Base-by-base conservation (phyloP, 2,888 invertebrate species). In the Andrena bucephala region DNA sequence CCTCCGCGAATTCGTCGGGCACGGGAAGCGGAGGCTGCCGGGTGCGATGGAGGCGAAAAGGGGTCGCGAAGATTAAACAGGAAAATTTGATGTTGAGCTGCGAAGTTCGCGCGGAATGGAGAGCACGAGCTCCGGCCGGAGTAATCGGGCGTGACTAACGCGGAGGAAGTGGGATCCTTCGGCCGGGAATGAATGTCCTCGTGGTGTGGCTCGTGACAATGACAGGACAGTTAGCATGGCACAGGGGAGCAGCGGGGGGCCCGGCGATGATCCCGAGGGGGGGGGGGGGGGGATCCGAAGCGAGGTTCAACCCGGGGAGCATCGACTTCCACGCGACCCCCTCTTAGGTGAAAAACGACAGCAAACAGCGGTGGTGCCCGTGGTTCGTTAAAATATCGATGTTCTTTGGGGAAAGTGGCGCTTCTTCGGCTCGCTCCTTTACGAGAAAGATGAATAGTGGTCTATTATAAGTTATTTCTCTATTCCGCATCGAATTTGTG, bases 121-220 rank as follows among this genome's bases (percentile, higher is more conserved):
- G 42, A 66, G 36, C 33, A 59, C 42, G 63, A 29, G 69, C 48
- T 31, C 50, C 52, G 62, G 48, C 52, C 66, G 24, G 33, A 52
- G 66, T 66, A 69, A 77, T 74, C 81, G 74, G 70, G 79, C 78
- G 77, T 85, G 83, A 86, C 87, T 85, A 89, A 87, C 77, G 36
- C 74, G 63, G 7, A 75, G 78, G 80, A 87, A 87, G 72, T 48
- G 80, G 20, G 50, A 75, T 86, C 42, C 52, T 29, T 74, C 62
- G 59, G 67, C 75, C 42, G 60, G 69, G 77, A 86, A 88, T 80
- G 83, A 86, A 89, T 84, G 83, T 85, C 82, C 77, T 79, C 79
- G 77, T 73, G 72, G 86, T 85, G 84, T 84, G 91, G 89, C 89
- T 88, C 87, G 87, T 86, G 90, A 91, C 91, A 91, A 91, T 90